A percentile compares a stretch with the other conserved stretches of the same genome.
phyloP scores from a whole-genome alignment of 1,140 invertebrate genomes.

The Heliothis subflexa region DNA sequence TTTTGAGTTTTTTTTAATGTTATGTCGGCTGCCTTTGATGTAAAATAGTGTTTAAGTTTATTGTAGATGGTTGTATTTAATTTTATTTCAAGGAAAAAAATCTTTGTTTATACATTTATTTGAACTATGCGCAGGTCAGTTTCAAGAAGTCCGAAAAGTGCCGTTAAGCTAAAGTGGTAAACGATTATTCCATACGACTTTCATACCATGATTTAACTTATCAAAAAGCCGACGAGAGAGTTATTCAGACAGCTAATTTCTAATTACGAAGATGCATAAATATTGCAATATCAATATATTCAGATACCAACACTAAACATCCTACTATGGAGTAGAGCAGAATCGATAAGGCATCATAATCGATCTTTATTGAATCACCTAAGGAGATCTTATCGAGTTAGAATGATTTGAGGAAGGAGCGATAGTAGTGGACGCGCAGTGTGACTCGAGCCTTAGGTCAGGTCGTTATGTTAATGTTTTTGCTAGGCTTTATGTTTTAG shows the following conservation, averaged over 20 bases:
- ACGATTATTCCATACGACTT: too few species aligned
- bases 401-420: conserved; percentile 13
- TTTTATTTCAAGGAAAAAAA: neutral
- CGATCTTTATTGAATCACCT: neutral
- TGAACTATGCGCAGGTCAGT: too few species aligned
- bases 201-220: too few species aligned
- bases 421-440: conserved; percentile 8
- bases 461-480: neutral
- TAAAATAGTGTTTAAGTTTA: neutral
- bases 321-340: neutral
- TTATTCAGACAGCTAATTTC: too few species aligned
- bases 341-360: neutral
- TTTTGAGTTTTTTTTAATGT: neutral
- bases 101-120: neutral
- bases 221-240: too few species aligned
- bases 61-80: neutral
- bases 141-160: too few species aligned
- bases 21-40: neutral
- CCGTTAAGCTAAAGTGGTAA: too few species aligned
- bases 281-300: too few species aligned
- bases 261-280: too few species aligned
- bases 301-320: too few species aligned
- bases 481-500: too few species aligned
- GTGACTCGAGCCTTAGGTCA: neutral
- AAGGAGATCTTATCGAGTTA: conserved; percentile 5